Percentiles rank a stretch among this genome's conserved stretches.
Evolutionary conservation across 1,140 invertebrate species (phyloP).

Genomic region (Sipha flava): DNA sequence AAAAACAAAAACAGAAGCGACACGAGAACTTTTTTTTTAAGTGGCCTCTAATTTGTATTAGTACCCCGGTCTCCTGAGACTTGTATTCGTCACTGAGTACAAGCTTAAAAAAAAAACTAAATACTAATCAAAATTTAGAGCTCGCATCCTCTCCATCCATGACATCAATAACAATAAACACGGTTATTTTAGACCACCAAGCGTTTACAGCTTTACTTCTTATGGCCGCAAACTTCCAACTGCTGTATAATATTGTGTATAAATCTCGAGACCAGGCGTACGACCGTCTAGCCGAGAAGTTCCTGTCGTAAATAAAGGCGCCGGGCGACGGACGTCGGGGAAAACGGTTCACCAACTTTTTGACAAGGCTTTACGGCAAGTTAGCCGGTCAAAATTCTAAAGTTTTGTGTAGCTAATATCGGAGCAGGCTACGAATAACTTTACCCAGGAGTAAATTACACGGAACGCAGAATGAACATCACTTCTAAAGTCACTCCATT

Average conservation of each 20-base stretch:
- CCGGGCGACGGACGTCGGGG: not conserved
- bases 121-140: too few species aligned
- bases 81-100: too few species aligned
- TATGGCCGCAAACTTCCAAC: not conserved
- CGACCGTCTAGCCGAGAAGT: not conserved
- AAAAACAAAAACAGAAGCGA: too few species aligned
- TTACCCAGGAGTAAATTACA: not conserved
- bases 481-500: not conserved
- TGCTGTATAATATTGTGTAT: not conserved
- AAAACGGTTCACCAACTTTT: not conserved
- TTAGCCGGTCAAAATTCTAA: not conserved
- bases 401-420: not conserved
- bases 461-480: not conserved
- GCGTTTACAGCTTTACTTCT: constrained; percentile 1
- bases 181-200: not conserved
- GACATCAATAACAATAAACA: too few species aligned
- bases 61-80: too few species aligned
- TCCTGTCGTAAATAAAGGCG: not conserved
- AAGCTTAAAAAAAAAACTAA: too few species aligned
- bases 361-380: constrained; percentile 1
- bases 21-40: too few species aligned
- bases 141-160: too few species aligned
- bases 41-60: too few species aligned
- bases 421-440: not conserved
- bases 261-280: not conserved